Conservation (phyloP, 2,113 vertebrate species). For the Macquaria australasica region DNA sequence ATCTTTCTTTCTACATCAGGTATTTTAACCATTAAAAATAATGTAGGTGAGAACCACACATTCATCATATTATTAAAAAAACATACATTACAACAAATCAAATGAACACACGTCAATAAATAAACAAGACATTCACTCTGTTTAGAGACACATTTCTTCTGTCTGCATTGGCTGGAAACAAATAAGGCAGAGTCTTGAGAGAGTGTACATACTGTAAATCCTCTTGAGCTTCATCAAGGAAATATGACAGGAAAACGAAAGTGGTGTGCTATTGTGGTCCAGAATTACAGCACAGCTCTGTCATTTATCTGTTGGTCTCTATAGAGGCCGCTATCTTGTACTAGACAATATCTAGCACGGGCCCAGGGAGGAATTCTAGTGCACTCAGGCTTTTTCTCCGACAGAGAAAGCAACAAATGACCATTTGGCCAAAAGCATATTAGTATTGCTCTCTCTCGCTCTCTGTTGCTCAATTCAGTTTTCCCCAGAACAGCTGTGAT, state of each 20-base stretch:
- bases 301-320: constrained; percentile 37
- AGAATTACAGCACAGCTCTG: constrained; percentile 33
- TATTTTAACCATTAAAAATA: constrained; percentile 3
- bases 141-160: constrained; percentile 43
- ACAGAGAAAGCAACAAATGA: constrained; percentile 30
- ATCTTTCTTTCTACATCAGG: constrained; percentile 7
- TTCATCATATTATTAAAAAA: constrained; percentile 44
- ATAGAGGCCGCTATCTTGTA: neutral
- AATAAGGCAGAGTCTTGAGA: constrained; percentile 43
- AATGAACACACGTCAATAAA: constrained; percentile 39
- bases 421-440: constrained; percentile 28
- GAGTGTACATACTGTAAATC: constrained; percentile 46
- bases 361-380: neutral
- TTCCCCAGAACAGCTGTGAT: constrained; percentile 40
- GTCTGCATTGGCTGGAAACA: constrained; percentile 26
- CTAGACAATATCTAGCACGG: constrained; percentile 24
- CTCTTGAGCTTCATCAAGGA: constrained; percentile 33
- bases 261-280: constrained; percentile 28
- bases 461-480: constrained; percentile 7
- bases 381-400: constrained; percentile 12
- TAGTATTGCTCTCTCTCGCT: neutral
- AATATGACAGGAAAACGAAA: constrained; percentile 33
- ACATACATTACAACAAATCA: constrained; percentile 33
- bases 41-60: constrained; percentile 39
- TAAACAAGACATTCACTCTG: constrained; percentile 64